Evolutionary conservation across 2,797 vertebrate species (phyloP).

Genomic region (Nannoperca australis): DNA sequence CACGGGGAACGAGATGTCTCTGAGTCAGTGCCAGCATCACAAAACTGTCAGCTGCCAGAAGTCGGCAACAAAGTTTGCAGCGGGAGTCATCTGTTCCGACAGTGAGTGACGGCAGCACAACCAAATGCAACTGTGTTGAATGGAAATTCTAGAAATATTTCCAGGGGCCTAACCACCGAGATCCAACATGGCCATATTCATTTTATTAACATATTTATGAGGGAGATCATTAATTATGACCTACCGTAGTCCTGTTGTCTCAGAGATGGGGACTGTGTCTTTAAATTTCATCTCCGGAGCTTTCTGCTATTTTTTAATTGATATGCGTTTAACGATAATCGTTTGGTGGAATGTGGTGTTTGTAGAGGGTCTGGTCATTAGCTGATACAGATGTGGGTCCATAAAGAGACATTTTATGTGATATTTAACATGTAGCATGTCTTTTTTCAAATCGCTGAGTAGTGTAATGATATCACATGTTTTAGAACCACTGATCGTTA

Average conservation of each 20-base stretch:
- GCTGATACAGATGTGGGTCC: neutral
- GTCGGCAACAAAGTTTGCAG: slow-evolving; percentile 88
- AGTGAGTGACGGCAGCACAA: slow-evolving; percentile 85
- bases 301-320: no score
- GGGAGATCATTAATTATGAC: neutral
- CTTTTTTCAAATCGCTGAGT: neutral
- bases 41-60: slow-evolving; percentile 90
- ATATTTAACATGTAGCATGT: neutral
- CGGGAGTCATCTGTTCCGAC: slow-evolving; percentile 97
- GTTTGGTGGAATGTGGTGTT: neutral
- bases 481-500: neutral
- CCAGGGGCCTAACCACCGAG: neutral
- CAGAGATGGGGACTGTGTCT: neutral
- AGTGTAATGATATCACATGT: neutral
- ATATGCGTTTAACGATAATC: no score
- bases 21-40: slow-evolving; percentile 93
- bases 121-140: neutral
- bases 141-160: no score
- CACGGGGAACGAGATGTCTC: slow-evolving; percentile 90
- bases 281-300: neutral
- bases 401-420: neutral
- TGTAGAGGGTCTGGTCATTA: neutral
- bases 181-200: neutral
- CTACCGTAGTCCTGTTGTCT: no score
- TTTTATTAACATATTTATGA: neutral